Evolutionary conservation across 2,888 invertebrate genomes (phyloP), one percentile per base, ranked within the genome.

Genomic region (Phytoseiulus persimilis): DNA sequence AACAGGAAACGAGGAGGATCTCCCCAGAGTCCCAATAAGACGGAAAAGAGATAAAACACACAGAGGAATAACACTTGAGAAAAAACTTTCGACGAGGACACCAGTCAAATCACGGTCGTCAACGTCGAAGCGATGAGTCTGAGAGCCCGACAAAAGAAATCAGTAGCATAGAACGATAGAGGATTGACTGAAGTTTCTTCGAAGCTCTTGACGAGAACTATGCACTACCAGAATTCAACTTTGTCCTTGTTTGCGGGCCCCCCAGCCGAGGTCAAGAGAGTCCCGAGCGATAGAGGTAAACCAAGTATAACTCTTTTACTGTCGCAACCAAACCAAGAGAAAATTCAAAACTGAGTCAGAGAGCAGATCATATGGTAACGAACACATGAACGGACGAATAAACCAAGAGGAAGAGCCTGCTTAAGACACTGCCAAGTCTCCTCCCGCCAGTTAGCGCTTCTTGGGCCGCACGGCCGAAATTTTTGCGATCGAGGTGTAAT

Each of bases 381-480:
- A 14, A 65, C 65, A 23, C 65, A 18, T 65, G 65, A 23, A 28
- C 14, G 28, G 65, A 28, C 14, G 28, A 65, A 6, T 18, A 23
- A 65, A 28, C 65, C 65, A 65, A 65, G 65, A 65, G 65, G 18
- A 28, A 65, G 65, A 65, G 65, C 65, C 28, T 65, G 87, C 6
- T 14, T 28, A 87, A 87, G 87, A 39, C n/a, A 45, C 31, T 87
- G 87, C 87, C 87, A 87, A 87, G 87, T 87, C 87, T 87, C n/a
- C n/a, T n/a, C 45, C 87, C 87, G 87, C 87, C 87, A 87, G 87
- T 9, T 32, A 45, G 87, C 87, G 33, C 87, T 28, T 28, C 45
- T 32, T 14, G 18, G 32, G 84, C 84, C 23, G 32, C 31, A 84
- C 84, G 31, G 84, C 84, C 39, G 39, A 39, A 39, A 65, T 18